Base-by-base conservation (phyloP, 2,797 vertebrate genomes). In the Epinephelus coioides region DNA sequence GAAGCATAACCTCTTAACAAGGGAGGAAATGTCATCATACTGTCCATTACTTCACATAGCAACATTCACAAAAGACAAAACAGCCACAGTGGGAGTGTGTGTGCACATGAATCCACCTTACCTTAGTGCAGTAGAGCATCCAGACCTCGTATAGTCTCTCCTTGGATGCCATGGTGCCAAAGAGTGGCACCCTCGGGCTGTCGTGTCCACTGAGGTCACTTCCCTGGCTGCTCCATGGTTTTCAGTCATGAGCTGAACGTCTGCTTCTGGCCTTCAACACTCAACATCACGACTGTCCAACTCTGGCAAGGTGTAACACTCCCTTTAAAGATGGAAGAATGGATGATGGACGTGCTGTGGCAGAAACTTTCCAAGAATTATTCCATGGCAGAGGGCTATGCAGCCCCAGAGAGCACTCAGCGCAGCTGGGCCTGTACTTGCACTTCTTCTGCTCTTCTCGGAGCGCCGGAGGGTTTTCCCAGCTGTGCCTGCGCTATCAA, bases 41-140 rank as follows among this genome's bases (percentile, higher is more conserved):
- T 46, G 63, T 43, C 64, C 76, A 78, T 78, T 55, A 85, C 75
- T 27, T 66, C 75, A 74, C 62, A 34, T 23, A 4, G 43, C 30
- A 63, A 73, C 66, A 77, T 82, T 47, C 18, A 60, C 34, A 51
- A 15, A 6, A 46, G n/a, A 40, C 57, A 50, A 14, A 70, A 25
- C 34, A 21, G 12, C n/a, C 14, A 11, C 34, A 53, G 51, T 34
- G 17, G 17, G 9, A 4, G 50, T 43, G 53, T 19, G 30, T 11
- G 27, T 11, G 21, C 0, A 1, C 7, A 55, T 14, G 3, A 13
- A 8, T 19, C 11, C 27, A 60, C 15, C 69, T 94, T 95, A 99
- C 98, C 97, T 99, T 99, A 55, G 81, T 97, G 95, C 97, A 98
- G 91, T 99, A 99, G 71, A 99, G 96, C 98, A 98, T 99, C 98